These are phyloP conservation scores for Argopecten irradians DNA, from an alignment of 1,140 invertebrate genomes.

Conservation along the genomic window DNA sequence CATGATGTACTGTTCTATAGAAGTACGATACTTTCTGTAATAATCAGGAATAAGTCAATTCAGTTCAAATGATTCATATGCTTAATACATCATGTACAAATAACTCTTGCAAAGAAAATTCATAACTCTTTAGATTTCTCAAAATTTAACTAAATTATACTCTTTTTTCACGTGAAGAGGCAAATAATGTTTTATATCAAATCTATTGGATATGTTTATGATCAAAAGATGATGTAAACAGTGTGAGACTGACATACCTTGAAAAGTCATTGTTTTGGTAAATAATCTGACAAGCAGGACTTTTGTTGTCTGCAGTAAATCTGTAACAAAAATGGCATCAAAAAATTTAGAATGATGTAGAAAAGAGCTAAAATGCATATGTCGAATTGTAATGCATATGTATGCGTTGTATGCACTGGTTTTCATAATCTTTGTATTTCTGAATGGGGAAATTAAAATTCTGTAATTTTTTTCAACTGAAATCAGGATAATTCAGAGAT, in stretches of 20 bases:
- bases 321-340: conserved; percentile 49
- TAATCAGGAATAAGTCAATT: conserved; percentile 19
- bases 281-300: conserved; percentile 67
- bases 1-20: conserved; percentile 67
- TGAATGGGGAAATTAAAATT: no score
- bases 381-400: no score
- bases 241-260: conserved; percentile 47
- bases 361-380: background rate
- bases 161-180: no score
- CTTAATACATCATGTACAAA: background rate
- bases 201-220: no score
- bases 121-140: background rate
- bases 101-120: background rate
- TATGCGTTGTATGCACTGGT: no score
- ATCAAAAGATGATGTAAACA: background rate
- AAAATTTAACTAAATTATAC: no score
- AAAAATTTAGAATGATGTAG: background rate
- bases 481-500: no score
- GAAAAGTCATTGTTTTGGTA: conserved; percentile 72
- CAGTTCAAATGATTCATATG: background rate
- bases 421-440: no score
- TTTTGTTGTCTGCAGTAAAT: conserved; percentile 64
- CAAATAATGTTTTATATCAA: no score
- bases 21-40: conserved; percentile 65
- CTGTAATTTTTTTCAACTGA: no score